These are phyloP conservation scores for Coleophora flavipennella DNA, from an alignment of 2,888 invertebrate species.

Conservation along the genomic window DNA sequence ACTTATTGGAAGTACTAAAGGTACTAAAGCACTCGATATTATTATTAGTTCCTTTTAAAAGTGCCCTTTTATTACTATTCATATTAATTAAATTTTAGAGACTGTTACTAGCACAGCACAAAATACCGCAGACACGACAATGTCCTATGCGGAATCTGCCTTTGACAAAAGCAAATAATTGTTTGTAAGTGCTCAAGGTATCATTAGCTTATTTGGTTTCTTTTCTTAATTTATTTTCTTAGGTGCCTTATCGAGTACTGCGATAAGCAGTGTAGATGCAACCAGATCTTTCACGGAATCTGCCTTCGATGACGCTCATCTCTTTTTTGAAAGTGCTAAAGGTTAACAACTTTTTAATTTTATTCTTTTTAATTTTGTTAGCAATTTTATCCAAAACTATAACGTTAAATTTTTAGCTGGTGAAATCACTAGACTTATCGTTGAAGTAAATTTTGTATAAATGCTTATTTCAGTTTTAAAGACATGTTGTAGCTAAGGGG, in stretches of 20 bases:
- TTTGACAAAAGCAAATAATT: constrained; percentile 36
- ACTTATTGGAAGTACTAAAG: constrained; percentile 29
- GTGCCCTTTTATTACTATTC: too few species aligned
- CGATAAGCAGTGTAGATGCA: not conserved
- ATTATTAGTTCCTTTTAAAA: not conserved
- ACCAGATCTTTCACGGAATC: too few species aligned
- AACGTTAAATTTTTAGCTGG: too few species aligned
- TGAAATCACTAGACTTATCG: too few species aligned
- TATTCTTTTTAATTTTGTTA: not conserved
- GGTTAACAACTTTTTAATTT: constrained; percentile 4
- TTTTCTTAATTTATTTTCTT: too few species aligned
- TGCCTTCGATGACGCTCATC: too few species aligned
- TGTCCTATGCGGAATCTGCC: constrained; percentile 32
- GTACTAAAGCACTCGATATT: constrained; percentile 14
- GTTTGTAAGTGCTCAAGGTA: constrained; percentile 28
- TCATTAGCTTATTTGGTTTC: constrained; percentile 8
- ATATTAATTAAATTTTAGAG: constrained; percentile 11
- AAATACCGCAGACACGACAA: constrained; percentile 29
- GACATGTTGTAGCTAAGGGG: too few species aligned
- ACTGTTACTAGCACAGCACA: constrained; percentile 21
- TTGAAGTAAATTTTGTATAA: too few species aligned
- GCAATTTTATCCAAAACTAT: too few species aligned
- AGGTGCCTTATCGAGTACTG: not conserved
- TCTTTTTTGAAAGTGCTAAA: constrained; percentile 17
- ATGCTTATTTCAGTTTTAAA: too few species aligned